Evolutionary conservation across 2,888 invertebrate species (phyloP).

Genomic region (Anaspis maculata): DNA sequence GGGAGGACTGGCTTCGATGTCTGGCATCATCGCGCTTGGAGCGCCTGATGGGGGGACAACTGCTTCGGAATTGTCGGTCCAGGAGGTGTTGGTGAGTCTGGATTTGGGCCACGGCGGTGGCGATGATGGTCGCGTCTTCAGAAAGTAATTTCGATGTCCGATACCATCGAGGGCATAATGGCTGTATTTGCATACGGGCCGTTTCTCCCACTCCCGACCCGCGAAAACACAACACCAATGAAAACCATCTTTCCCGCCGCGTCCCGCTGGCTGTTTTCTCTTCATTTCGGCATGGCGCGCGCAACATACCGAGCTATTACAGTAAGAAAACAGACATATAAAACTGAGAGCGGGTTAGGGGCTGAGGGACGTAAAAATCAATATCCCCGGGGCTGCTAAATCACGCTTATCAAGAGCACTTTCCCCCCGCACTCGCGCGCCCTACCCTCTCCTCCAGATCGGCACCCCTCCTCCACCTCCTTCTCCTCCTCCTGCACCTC

Average conservation of each 20-base stretch:
- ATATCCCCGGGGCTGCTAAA: constrained; percentile 68
- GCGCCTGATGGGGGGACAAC: too few species aligned
- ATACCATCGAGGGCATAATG: too few species aligned
- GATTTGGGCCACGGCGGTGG: too few species aligned
- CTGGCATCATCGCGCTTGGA: too few species aligned
- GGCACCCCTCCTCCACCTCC: constrained; percentile 36
- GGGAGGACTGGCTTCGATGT: too few species aligned
- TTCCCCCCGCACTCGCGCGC: constrained; percentile 33
- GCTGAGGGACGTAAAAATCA: constrained; percentile 46
- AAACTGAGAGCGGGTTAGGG: constrained; percentile 44
- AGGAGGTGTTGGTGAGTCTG: too few species aligned
- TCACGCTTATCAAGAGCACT: constrained; percentile 55
- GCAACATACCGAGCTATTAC: constrained; percentile 46
- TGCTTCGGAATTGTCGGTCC: too few species aligned
- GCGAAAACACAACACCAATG: constrained; percentile 42
- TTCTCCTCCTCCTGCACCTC: constrained; percentile 36
- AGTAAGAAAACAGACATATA: constrained; percentile 51
- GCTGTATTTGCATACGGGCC: constrained; percentile 41
- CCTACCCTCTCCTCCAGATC: constrained; percentile 23
- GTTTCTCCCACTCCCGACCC: constrained; percentile 26
- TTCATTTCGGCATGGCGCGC: constrained; percentile 43
- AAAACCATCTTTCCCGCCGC: constrained; percentile 38
- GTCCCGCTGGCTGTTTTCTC: constrained; percentile 39
- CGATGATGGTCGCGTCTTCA: too few species aligned
- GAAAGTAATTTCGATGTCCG: too few species aligned